Evolutionary conservation across 2,888 invertebrate species (phyloP), one percentile per base, ranked within the genome.

Genomic region (Clepsis dumicolana): DNA sequence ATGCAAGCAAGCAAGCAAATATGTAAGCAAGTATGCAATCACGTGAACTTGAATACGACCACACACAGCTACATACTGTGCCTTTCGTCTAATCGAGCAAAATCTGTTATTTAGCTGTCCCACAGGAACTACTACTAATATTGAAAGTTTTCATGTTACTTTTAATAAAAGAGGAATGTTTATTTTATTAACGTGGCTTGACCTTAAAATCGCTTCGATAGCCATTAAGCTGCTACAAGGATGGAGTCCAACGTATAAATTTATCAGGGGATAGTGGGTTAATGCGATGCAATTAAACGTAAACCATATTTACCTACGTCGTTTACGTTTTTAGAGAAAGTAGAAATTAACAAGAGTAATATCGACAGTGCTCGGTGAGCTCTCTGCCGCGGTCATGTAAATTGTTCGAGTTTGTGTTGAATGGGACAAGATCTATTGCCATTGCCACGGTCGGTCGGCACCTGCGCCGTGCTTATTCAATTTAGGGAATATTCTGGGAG

Each of bases 351-450:
- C 59, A 64, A 59, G 57, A 29, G 67, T 50, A 56, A 48, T 16
- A 59, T 59, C 41, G 41, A 66, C 64, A 41, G 52, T 27, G 14
- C 54, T 10, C 54, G n/a, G 25, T 35, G 41, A 70, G 59, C 25
- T 65, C 65, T 44, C 56, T 24, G 70, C 73, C 73, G 65, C 16
- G 73, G 48, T 59, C 72, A 64, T 78, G 80, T 77, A 79, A 82
- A 77, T 75, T 73, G 74, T 74, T 70, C 73, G 38, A 73, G 73
- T 72, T 74, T 68, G 65, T 75, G 62, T 64, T 59, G 63, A 70
- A 67, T 59, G 35, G 38, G 70, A 71, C 71, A 65, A 70, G 72
- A 66, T 65, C 60, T 73, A 66, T 66, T 48, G 64, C 27, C 32
- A 66, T 66, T 48, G 64, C 27, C 32, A 25, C 56, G 16, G 12